Base-by-base conservation (phyloP, 2,888 invertebrate species). In the Margaritifera margaritifera region DNA sequence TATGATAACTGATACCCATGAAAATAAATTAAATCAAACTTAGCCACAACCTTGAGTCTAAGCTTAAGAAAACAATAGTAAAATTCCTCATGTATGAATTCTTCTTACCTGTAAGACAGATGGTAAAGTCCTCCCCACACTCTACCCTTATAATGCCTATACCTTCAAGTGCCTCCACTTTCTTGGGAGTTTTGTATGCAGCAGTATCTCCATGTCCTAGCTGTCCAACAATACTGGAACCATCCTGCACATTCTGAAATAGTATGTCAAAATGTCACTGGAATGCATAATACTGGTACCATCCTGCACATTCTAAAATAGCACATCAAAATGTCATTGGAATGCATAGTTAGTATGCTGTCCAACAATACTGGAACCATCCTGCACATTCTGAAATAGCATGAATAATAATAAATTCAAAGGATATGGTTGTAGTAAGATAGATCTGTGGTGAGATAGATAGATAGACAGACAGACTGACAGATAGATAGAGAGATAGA, bases 71-170 rank as follows among this genome's bases (percentile, higher is more conserved):
- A 42, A 42, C 4, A 11, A 42, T 11, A 11, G 15, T 0, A 42
- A 42, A 42, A 42, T 42, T 42, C 42, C 15, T 42, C 42, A 42
- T 42, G 11, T 22, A 22, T 8, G 56, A 22, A 22, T 18, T 25
- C 20, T 27, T 58, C 56, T 59, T 72, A 87, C 88, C 87, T 72
- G 88, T 82, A 31, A 87, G 74, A 82, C 86, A 88, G n/a, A 87
- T 68, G 22, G 89, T 89, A 75, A 89, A 89, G 61, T 89, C 89
- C 59, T 88, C 88, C 4, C 89, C 89, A 84, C 89, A 89, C 0
- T 85, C 79, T 6, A 87, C 89, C 70, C 88, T 87, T 73, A 87
- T 83, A 8, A 89, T 74, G 15, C 84, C 80, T 4, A 82, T 71
- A 11, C 85, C 86, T 62, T 85, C 81, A 50, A 89, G 77, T n/a